phyloP scores from a whole-genome alignment of 2,113 vertebrate genomes.

The Ranitomeya variabilis region DNA sequence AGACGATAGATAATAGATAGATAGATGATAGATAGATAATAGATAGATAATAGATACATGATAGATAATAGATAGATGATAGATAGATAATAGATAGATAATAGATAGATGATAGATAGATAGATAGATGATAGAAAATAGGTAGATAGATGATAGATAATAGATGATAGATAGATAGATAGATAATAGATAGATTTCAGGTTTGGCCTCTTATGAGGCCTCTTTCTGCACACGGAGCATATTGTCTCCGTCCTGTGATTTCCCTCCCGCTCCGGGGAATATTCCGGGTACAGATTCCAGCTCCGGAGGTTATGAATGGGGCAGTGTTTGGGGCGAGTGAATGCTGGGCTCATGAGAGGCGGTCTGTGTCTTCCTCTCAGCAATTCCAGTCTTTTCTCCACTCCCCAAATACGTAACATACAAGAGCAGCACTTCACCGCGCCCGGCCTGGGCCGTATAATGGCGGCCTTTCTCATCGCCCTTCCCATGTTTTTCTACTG shows the following conservation, averaged over 20 bases:
- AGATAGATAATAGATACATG: not conserved
- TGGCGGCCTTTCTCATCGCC: conserved; percentile 40
- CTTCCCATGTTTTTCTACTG: not conserved
- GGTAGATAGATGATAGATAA: no score
- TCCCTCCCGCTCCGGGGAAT: conserved; percentile 14
- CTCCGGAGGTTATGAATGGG: conserved; percentile 58
- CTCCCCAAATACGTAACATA: conserved; percentile 49
- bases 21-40: no score
- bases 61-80: conserved; percentile 3
- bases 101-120: no score
- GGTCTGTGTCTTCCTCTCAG: conserved; percentile 36
- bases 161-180: not conserved
- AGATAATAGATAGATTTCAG: not conserved
- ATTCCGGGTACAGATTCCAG: conserved; percentile 53
- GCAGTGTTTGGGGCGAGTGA: conserved; percentile 59
- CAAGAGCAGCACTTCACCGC: conserved; percentile 25
- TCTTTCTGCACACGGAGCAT: not conserved
- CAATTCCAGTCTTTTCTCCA: conserved; percentile 55
- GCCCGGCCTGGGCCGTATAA: conserved; percentile 42
- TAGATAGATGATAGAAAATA: no score
- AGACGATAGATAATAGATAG: no score
- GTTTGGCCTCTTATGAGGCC: not conserved
- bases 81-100: not conserved
- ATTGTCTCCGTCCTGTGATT: not conserved
- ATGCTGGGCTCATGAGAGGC: conserved; percentile 56